These are phyloP conservation scores for Lagorchestes hirsutus DNA, from an alignment of 2,797 vertebrate genomes.

Conservation along the genomic window DNA sequence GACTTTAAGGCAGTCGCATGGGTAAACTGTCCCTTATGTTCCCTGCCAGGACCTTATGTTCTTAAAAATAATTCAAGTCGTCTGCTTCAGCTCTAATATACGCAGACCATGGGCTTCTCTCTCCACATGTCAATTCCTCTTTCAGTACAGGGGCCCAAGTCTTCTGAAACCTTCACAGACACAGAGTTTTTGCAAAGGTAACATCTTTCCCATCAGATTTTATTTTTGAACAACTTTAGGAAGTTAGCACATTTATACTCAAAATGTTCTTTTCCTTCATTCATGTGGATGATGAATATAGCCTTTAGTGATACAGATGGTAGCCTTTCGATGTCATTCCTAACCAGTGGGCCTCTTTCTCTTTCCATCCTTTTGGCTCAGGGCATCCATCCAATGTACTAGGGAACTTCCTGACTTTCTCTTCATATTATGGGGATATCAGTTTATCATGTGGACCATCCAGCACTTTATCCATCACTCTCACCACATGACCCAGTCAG, in stretches of 20 bases:
- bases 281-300: not conserved
- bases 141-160: not conserved
- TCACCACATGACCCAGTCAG: not conserved
- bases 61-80: slow-evolving; percentile 27
- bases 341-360: not conserved
- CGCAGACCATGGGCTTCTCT: not conserved
- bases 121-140: not conserved
- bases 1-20: slow-evolving; percentile 48
- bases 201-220: not conserved
- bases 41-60: not conserved
- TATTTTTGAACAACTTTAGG: not conserved
- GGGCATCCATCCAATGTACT: not conserved
- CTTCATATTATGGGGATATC: not conserved
- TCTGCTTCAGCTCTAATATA: not conserved
- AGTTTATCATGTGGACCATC: not conserved
- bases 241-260: not conserved
- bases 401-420: not conserved
- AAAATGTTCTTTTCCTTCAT: not conserved
- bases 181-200: not conserved
- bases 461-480: not conserved
- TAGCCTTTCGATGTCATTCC: not conserved
- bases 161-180: not conserved
- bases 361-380: not conserved
- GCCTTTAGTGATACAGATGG: not conserved
- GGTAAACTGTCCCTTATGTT: slow-evolving; percentile 36